Percentiles rank a stretch among this genome's conserved stretches.
phyloP scores from a whole-genome alignment of 2,113 vertebrate genomes.

The Percina caprodes region DNA sequence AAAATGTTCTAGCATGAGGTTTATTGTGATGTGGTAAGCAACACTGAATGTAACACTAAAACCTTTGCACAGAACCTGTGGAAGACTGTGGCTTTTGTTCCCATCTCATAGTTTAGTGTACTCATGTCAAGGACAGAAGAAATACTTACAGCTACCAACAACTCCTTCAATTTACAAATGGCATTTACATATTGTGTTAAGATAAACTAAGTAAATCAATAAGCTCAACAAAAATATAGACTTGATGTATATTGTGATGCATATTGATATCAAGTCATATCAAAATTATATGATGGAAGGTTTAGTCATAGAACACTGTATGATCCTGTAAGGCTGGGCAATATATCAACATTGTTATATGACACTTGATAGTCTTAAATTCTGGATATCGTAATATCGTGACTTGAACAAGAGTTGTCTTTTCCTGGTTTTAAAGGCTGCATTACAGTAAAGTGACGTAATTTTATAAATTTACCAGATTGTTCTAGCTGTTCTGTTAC shows the following conservation, averaged over 20 bases:
- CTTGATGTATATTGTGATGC: background rate
- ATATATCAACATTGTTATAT: no score
- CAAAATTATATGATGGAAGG: background rate
- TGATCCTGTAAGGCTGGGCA: no score
- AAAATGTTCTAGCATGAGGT: background rate
- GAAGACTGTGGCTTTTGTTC: background rate
- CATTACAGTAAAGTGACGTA: no score
- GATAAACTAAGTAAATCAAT: background rate
- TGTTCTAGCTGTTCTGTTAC: no score
- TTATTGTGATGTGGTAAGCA: background rate
- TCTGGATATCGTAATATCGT: no score
- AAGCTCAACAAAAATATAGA: background rate
- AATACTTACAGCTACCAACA: background rate
- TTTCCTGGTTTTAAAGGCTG: no score
- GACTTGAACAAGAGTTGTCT: no score
- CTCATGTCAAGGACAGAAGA: background rate
- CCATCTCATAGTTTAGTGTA: background rate
- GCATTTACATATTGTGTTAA: background rate
- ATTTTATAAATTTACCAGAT: no score
- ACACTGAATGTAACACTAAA: background rate
- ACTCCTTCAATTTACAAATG: background rate
- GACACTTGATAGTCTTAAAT: no score
- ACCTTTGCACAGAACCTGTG: background rate
- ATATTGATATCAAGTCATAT: background rate
- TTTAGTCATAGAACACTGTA: background rate